phyloP scores from a whole-genome alignment of 2,797 vertebrate genomes.

The Manis javanica region DNA sequence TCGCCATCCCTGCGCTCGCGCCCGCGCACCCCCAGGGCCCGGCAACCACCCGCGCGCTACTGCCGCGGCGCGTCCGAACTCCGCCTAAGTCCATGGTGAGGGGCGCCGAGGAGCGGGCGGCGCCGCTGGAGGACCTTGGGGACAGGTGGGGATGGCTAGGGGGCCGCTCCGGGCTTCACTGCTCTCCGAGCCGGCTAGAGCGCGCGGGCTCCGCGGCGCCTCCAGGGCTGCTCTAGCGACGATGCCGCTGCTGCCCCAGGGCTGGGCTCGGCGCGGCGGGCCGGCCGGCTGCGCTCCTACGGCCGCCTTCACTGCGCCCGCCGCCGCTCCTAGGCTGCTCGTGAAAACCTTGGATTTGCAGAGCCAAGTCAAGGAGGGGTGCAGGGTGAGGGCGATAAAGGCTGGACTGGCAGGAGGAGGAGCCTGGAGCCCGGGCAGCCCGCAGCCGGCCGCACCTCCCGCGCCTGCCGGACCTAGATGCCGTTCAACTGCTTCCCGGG shows the following conservation, averaged over 20 bases:
- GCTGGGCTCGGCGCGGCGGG: background rate
- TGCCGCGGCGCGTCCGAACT: slow-evolving; percentile 56
- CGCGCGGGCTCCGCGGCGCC: background rate
- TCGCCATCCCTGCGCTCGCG: slow-evolving; percentile 64
- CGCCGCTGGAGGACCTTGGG: background rate
- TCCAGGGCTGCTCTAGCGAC: background rate
- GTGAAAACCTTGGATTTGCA: slow-evolving; percentile 21
- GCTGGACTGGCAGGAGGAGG: slow-evolving; percentile 26
- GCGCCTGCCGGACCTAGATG: background rate
- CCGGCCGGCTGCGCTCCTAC: background rate
- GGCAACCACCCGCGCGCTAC: background rate
- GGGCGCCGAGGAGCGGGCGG: background rate
- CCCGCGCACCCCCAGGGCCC: slow-evolving; percentile 55
- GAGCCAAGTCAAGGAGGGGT: background rate
- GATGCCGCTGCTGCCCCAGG: background rate
- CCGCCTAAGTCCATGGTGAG: slow-evolving; percentile 72
- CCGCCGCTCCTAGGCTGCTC: background rate
- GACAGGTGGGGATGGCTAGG: background rate
- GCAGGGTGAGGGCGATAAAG: background rate
- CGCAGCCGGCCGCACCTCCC: background rate
- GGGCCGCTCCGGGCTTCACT: background rate
- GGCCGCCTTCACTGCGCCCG: background rate
- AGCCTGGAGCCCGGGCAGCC: background rate
- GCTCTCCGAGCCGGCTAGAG: background rate
- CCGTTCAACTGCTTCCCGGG: background rate